Percentiles rank a stretch among this genome's conserved stretches.
These are phyloP conservation scores for Drosophila birchii DNA, from an alignment of 2,888 invertebrate genomes.

Conservation along the genomic window DNA sequence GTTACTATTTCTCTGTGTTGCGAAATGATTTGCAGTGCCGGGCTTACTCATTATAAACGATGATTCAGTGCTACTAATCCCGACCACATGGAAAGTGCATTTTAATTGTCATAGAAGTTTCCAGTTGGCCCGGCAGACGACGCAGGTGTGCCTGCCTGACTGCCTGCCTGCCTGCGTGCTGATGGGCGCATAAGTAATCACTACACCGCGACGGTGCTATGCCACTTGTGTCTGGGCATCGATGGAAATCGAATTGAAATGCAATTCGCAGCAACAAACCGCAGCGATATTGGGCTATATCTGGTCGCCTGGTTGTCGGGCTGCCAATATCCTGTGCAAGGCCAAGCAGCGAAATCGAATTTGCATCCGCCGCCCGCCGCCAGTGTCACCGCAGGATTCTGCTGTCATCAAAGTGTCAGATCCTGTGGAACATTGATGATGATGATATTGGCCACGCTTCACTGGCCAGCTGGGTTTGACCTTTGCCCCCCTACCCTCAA, in stretches of 20 bases:
- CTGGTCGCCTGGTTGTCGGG: constrained; percentile 4
- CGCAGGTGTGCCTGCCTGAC: not conserved
- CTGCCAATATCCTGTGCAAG: constrained; percentile 45
- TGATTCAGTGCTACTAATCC: constrained; percentile 11
- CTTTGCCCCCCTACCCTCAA: constrained; percentile 31
- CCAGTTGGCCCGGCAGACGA: not conserved
- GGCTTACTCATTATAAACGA: constrained; percentile 13
- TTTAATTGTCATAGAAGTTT: constrained; percentile 12
- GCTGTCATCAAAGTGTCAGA: constrained; percentile 45
- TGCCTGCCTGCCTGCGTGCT: not conserved
- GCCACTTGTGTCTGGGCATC: constrained; percentile 12
- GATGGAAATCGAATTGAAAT: constrained; percentile 43
- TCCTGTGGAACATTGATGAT: constrained; percentile 31
- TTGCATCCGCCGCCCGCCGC: constrained; percentile 39
- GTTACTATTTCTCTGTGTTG: not conserved
- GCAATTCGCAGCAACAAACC: constrained; percentile 38
- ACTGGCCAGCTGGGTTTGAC: constrained; percentile 32
- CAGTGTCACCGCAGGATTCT: constrained; percentile 23
- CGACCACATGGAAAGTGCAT: constrained; percentile 4
- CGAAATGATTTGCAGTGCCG: not conserved
- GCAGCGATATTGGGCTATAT: constrained; percentile 14
- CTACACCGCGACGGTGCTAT: no score
- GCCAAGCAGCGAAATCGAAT: constrained; percentile 57
- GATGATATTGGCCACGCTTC: constrained; percentile 38
- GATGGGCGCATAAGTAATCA: constrained; percentile 18